phyloP scores from a whole-genome alignment of 23 tunicate species.

The Trididemnum miniatum region DNA sequence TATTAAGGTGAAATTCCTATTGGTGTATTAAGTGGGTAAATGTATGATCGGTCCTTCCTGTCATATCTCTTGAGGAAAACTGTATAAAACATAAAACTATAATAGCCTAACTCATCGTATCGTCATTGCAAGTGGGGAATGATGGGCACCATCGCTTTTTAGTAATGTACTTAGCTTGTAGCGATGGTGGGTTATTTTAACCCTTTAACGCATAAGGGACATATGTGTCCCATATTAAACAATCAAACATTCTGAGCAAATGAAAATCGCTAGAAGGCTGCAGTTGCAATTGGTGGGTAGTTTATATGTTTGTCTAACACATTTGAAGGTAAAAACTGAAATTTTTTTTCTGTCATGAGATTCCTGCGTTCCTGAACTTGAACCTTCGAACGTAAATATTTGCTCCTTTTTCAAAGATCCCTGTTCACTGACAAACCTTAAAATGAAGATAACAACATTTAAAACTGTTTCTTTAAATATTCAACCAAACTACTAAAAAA shows the following conservation, averaged over 20 bases:
- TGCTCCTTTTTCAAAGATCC: not conserved
- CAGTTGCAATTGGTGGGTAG: not conserved
- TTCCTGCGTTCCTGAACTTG: not conserved
- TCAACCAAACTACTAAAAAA: not conserved
- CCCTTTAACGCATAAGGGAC: not conserved
- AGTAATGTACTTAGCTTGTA: too few relatives aligned
- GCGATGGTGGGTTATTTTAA: too few relatives aligned
- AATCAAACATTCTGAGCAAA: not conserved
- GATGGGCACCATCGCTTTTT: too few relatives aligned
- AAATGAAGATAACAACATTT: not conserved
- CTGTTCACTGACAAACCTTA: not conserved
- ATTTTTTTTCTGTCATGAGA: not conserved
- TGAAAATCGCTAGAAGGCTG: not conserved
- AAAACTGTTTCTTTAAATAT: not conserved
- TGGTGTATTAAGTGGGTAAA: too few relatives aligned
- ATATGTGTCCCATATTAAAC: not conserved
- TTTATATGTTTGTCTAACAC: not conserved
- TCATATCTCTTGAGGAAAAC: too few relatives aligned
- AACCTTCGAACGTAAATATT: not conserved
- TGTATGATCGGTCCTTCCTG: too few relatives aligned
- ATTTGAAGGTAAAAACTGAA: not conserved
- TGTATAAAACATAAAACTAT: too few relatives aligned
- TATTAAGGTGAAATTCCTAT: too few relatives aligned
- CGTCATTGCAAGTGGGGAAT: too few relatives aligned
- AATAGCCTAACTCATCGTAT: too few relatives aligned